phyloP scores from a whole-genome alignment of 2,888 invertebrate species.

The Rhamphomyia laevipes region DNA sequence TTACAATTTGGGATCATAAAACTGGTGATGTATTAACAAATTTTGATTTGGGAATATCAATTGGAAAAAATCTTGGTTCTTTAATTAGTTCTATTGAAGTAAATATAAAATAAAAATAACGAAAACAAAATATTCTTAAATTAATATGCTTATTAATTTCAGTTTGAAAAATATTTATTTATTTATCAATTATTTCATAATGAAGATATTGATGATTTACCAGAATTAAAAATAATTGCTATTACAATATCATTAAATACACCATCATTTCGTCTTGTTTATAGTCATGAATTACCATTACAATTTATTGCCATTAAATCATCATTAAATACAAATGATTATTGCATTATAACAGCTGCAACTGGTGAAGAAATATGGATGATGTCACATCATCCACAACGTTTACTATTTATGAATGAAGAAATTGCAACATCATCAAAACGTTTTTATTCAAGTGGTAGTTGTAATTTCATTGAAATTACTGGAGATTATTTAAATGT shows the following conservation, averaged over 20 bases:
- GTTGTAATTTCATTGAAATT: not conserved
- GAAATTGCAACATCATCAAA: not conserved
- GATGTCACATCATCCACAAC: not conserved
- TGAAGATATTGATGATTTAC: conserved; percentile 7
- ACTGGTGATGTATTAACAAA: conserved; percentile 35
- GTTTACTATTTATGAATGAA: not conserved
- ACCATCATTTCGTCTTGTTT: conserved; percentile 28
- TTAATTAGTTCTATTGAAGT: conserved; percentile 5
- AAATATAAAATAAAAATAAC: not conserved
- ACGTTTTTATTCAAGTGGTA: not conserved
- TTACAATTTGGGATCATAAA: conserved; percentile 36
- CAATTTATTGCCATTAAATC: conserved; percentile 22
- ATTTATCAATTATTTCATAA: conserved; percentile 9
- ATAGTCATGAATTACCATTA: conserved; percentile 22
- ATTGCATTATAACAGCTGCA: conserved; percentile 24
- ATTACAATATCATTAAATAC: conserved; percentile 28
- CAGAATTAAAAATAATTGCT: conserved; percentile 27
- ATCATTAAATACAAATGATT: conserved; percentile 28
- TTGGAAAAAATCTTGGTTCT: conserved; percentile 30
- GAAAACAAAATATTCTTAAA: conserved; percentile 10
- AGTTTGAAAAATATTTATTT: conserved; percentile 12
- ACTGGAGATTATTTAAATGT: conserved; percentile 2
- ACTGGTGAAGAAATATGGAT: conserved; percentile 31
- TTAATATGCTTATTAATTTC: conserved; percentile 1
- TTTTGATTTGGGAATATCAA: conserved; percentile 28